Percentiles rank a stretch among this genome's conserved stretches.
Conservation (phyloP, 1,140 invertebrate species). For the Acyrthosiphon pisum region DNA sequence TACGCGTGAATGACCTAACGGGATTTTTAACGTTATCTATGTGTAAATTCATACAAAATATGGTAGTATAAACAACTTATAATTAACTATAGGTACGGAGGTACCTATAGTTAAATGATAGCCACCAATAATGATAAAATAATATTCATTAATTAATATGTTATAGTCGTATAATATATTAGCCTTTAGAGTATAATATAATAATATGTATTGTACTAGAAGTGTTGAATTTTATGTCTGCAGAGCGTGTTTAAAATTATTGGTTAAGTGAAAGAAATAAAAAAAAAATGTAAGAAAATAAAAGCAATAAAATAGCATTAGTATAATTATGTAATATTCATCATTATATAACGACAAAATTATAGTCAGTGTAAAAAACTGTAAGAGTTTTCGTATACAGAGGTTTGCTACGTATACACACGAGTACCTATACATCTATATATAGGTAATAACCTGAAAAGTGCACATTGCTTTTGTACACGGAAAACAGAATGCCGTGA, state of each 20-base stretch:
- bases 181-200: too few relatives aligned
- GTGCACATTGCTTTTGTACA: neutral
- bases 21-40: too few relatives aligned
- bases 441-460: conserved; percentile 3
- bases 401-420: neutral
- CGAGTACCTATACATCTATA: neutral
- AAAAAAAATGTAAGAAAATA: neutral
- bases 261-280: neutral
- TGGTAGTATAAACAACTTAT: neutral
- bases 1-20: too few relatives aligned
- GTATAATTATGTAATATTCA: conserved; percentile 10
- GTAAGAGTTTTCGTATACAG: too few relatives aligned
- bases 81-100: too few relatives aligned
- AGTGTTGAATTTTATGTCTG: neutral
- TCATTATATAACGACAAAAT: neutral
- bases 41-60: too few relatives aligned
- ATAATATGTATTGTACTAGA: neutral
- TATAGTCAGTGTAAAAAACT: neutral
- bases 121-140: neutral
- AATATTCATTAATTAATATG: too few relatives aligned
- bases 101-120: neutral
- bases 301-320: neutral
- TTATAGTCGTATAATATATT: too few relatives aligned
- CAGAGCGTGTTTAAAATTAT: neutral
- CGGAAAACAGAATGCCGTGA: neutral